Base-by-base conservation (phyloP, 2,113 vertebrate species). In the Oncorhynchus nerka region DNA sequence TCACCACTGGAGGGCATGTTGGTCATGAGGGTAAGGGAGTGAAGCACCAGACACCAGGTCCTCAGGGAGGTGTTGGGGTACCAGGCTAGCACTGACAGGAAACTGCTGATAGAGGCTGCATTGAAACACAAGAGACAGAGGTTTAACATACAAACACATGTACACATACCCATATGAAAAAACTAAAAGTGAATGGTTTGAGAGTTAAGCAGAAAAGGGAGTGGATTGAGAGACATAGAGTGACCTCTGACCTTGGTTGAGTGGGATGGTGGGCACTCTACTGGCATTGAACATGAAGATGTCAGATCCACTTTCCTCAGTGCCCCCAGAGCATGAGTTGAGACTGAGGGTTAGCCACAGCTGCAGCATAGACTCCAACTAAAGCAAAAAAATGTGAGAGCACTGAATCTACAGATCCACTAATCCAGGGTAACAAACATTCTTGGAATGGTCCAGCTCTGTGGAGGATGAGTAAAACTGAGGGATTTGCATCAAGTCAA, bases 1-100 rank as follows among this genome's bases (percentile, higher is more conserved):
- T 62, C 59, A 62, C 59, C 59, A 22, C 59, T 62, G n/a, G 59
- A 22, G n/a, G 59, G 94, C 97, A 99, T 99, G 91, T 99, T 99
- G 78, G 97, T 99, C 98, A 99, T 99, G 69, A 99, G 95, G 0
- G 98, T 97, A 80, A 99, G 94, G 83, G 96, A 99, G 90, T 98
- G 98, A 88, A 99, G 95, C 84, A 99, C 97, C 92, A 99, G 94
- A 88, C 98, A 99, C 98, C 98, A 99, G 0, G 97, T 98, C 85
- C 97, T 94, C 22, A 99, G 92, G 72, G 97, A 95, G 59, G 97
- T 97, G 86, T 97, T 99, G 74, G 97, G 97, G 90, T 99, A 97
- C 98, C 98, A 99, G 0, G 98, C 96, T 90, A 99, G 90, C 81
- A 99, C 96, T 0, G 96, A 96, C 70, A 99, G 93, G 93, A 99